Base-by-base conservation (phyloP, 1,140 invertebrate species). In the Adelges cooleyi region DNA sequence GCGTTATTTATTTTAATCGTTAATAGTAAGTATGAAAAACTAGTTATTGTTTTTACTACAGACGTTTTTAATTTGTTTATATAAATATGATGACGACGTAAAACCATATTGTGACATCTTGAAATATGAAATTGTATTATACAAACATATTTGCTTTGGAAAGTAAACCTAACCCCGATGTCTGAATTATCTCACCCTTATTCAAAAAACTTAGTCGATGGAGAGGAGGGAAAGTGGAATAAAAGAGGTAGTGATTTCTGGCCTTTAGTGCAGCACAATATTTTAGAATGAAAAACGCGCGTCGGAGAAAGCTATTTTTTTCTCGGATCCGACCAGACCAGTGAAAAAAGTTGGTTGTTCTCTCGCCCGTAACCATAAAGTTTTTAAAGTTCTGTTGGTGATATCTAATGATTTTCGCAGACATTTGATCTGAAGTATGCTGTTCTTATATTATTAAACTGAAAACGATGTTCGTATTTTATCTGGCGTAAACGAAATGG, bases 311-410 rank as follows among this genome's bases (percentile, higher is more conserved):
- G 40, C 56, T 62, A 62, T 62, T 42, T 33, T 33, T 62, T 44
- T 48, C n/a, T 15, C 10, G 20, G 29, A 8, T 62, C 46, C 23
- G 5, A 33, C 46, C 27, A 40, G 40, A 29, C 36, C 33, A 56
- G 53, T 59, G 54, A 29, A 17, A 51, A 56, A 62, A 62, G 42
- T 62, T 62, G 25, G 22, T 62, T 62, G 46, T 62, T 40, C 42
- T 62, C 44, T 59, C 38, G 25, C 44, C 38, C 38, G 38, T 18
- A 25, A 44, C 53, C 38, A 17, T 42, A 29, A 62, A 62, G 56
- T 62, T 62, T 62, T 62, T 48, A 46, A 62, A 62, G 40, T 62
- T 62, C 56, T 62, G 56, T 20, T 48, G 56, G 56, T 62, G 40
- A 62, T 62, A 62, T 62, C 46, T 62, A 62, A 62, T 40, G 46